These are phyloP conservation scores for Yponomeuta malinellus DNA, from an alignment of 2,888 invertebrate genomes.

Conservation along the genomic window DNA sequence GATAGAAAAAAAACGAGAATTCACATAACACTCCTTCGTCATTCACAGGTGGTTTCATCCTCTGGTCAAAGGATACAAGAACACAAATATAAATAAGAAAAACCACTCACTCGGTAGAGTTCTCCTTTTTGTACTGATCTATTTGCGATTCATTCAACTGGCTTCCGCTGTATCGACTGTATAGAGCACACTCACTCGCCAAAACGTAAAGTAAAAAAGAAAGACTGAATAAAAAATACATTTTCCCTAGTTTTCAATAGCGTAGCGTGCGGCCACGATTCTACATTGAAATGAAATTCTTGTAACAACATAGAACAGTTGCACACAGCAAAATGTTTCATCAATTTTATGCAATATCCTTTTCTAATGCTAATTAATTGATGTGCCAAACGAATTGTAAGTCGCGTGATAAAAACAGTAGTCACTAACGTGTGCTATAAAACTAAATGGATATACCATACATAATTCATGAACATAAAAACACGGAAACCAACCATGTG, in stretches of 20 bases:
- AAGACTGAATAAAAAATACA: constrained; percentile 16
- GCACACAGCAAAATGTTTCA: background rate
- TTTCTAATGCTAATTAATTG: constrained; percentile 3
- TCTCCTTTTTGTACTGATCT: constrained; percentile 33
- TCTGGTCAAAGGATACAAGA: background rate
- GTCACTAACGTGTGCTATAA: too few species aligned
- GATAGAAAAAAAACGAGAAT: background rate
- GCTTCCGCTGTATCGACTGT: constrained; percentile 47
- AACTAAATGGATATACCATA: too few species aligned
- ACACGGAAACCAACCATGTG: too few species aligned
- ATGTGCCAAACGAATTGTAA: background rate
- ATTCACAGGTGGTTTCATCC: background rate
- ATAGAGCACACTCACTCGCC: constrained; percentile 30
- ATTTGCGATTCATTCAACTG: constrained; percentile 34
- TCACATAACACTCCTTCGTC: background rate
- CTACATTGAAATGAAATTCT: background rate
- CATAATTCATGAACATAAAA: too few species aligned
- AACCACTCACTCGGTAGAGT: constrained; percentile 39
- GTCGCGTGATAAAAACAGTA: too few species aligned
- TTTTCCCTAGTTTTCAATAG: background rate
- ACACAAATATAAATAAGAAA: background rate
- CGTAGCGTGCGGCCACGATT: background rate
- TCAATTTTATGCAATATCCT: background rate
- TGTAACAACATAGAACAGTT: background rate
- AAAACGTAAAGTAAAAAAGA: constrained; percentile 33